A percentile compares a stretch with the other conserved stretches of the same genome.
phyloP scores from a whole-genome alignment of 2,113 vertebrate species.

The Parus major region DNA sequence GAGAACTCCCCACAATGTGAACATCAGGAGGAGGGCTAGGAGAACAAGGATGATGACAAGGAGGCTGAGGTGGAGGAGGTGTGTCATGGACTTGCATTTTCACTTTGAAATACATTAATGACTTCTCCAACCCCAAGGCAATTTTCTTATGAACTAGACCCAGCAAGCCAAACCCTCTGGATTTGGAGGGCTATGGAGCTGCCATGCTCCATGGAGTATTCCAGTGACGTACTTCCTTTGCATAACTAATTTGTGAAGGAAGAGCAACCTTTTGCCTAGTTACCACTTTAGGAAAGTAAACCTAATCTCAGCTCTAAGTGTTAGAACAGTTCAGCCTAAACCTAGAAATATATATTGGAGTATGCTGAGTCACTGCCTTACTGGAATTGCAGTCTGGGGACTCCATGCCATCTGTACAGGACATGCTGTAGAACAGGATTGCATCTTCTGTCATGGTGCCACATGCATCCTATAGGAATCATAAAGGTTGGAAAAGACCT shows the following conservation, averaged over 20 bases:
- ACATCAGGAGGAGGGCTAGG: neutral
- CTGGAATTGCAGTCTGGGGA: neutral
- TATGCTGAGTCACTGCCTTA: neutral
- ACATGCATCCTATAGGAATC: neutral
- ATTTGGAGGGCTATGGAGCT: neutral
- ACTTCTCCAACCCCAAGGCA: neutral
- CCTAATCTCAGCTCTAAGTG: neutral
- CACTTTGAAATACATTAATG: neutral
- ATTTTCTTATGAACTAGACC: neutral
- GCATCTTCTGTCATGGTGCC: neutral
- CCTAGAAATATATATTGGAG: neutral
- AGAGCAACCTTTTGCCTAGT: neutral
- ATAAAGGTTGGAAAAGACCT: neutral
- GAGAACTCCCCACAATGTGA: neutral
- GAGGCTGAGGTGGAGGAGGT: neutral
- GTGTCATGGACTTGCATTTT: neutral
- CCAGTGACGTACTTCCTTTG: neutral
- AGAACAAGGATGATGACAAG: fast-evolving
- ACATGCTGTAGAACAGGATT: neutral
- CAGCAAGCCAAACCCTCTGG: neutral
- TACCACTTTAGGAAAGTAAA: neutral
- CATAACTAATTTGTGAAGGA: neutral
- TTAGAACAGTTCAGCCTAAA: neutral
- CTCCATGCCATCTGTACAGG: neutral
- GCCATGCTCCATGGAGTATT: neutral